These are phyloP conservation scores for Atractosteus spatula DNA, from an alignment of 2,113 vertebrate species.

Conservation along the genomic window DNA sequence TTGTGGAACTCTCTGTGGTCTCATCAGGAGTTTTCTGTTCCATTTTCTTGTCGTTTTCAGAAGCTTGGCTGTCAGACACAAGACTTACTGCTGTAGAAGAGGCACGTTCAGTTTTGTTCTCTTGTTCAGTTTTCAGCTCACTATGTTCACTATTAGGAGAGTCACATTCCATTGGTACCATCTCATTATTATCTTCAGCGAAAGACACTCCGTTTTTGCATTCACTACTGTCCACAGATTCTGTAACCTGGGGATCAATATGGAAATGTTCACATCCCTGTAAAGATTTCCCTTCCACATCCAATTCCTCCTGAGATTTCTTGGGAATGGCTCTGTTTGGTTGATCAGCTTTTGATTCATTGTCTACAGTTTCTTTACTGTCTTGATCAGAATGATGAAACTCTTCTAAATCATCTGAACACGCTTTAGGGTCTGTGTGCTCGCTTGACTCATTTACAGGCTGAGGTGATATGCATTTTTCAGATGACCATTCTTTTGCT, in stretches of 20 bases:
- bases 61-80: constrained; percentile 11
- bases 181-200: constrained; percentile 75
- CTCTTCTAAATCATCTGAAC: background rate
- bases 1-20: constrained; percentile 18
- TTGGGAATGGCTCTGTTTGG: background rate
- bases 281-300: constrained; percentile 19
- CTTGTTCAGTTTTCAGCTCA: constrained; percentile 53
- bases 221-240: constrained; percentile 28
- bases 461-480: background rate
- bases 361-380: too few relatives aligned
- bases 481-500: constrained; percentile 16
- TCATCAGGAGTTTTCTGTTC: background rate
- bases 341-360: background rate
- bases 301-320: background rate
- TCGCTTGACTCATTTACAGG: background rate
- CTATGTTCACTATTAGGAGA: constrained; percentile 77
- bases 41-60: constrained; percentile 2
- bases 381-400: background rate
- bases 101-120: constrained; percentile 13
- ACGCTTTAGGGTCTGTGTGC: background rate
- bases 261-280: constrained; percentile 1
- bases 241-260: background rate
- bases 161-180: constrained; percentile 87
- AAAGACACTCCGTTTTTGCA: constrained; percentile 37
- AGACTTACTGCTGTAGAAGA: constrained; percentile 15